Conservation (phyloP, 2,113 vertebrate species). For the Corynorhinus townsendii region DNA sequence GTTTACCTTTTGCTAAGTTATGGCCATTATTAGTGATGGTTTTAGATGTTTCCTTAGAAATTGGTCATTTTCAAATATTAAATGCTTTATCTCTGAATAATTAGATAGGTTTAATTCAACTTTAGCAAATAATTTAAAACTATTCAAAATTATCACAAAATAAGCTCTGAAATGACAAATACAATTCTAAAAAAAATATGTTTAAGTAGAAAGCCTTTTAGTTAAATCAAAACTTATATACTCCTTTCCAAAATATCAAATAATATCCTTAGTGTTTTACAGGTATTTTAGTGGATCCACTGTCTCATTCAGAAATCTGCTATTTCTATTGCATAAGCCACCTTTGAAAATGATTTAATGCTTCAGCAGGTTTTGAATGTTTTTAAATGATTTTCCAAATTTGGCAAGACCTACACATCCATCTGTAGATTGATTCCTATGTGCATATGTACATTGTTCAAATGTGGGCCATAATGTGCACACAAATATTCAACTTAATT, state of each 20-base stretch:
- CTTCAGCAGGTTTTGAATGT: constrained; percentile 15
- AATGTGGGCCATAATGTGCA: background rate
- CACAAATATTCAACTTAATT: constrained; percentile 40
- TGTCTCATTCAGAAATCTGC: background rate
- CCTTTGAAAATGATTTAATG: constrained; percentile 11
- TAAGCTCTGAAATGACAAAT: background rate
- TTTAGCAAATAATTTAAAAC: background rate
- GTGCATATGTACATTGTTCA: background rate
- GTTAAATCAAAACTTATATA: background rate
- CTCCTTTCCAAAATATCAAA: background rate
- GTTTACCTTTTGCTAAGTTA: background rate
- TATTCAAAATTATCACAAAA: background rate
- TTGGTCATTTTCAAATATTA: background rate
- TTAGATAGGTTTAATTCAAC: background rate
- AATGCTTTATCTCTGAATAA: background rate
- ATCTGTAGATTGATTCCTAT: constrained; percentile 21
- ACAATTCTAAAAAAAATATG: background rate
- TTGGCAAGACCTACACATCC: background rate
- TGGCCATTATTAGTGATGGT: background rate
- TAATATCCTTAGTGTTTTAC: background rate
- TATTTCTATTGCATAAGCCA: background rate
- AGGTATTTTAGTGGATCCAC: background rate
- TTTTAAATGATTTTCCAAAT: constrained; percentile 32
- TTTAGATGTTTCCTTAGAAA: background rate
- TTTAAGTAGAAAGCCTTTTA: background rate